Evolutionary conservation across 2,797 vertebrate genomes (phyloP), one percentile per base, ranked within the genome.

Genomic region (Stomatorhinus walkeri): DNA sequence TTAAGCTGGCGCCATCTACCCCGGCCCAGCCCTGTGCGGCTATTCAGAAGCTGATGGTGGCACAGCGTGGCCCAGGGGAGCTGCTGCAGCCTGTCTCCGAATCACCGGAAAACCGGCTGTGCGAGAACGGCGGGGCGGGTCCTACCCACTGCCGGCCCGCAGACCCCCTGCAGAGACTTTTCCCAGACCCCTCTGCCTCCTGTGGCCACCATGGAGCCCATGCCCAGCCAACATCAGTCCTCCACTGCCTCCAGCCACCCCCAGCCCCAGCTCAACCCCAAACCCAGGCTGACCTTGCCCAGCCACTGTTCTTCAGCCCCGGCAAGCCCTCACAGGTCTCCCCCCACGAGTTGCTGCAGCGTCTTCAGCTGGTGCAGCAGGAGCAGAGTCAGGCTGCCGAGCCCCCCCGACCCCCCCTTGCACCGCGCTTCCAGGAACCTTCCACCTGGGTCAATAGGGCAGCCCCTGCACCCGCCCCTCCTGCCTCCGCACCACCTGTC

Each of bases 21-120:
- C 95, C 96, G 88, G 95, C 93, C 6, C 97, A 97, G 90, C 96
- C 97, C 89, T 99, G 98, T 85, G 96, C 97, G 0, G 98, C 98
- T 91, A 97, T 99, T 91, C 97, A 97, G 91, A 99, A 99, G 93
- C 96, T 99, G 3, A 97, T 99, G 96, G 94, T 95, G 89, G 95
- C 95, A 52, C 94, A 96, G 16, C 89, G 88, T 7, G 94, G 92
- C 24, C 56, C 56, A 0, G 83, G 93, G 0, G 96, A 94, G 4
- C 95, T 95, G 14, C 96, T 98, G 0, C 97, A 96, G 0, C 96
- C 96, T 0, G 84, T 97, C 5, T 95, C 96, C 0, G 97, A 98
- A 93, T 94, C 97, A 24, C 97, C 97, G 0, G 97, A 97, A 92
- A 96, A 93, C 92, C 92, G 93, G 2, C 93, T 96, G 16, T 96